These are phyloP conservation scores for Parotocinclus haroldoi DNA, from an alignment of 2,797 vertebrate genomes.

Conservation along the genomic window DNA sequence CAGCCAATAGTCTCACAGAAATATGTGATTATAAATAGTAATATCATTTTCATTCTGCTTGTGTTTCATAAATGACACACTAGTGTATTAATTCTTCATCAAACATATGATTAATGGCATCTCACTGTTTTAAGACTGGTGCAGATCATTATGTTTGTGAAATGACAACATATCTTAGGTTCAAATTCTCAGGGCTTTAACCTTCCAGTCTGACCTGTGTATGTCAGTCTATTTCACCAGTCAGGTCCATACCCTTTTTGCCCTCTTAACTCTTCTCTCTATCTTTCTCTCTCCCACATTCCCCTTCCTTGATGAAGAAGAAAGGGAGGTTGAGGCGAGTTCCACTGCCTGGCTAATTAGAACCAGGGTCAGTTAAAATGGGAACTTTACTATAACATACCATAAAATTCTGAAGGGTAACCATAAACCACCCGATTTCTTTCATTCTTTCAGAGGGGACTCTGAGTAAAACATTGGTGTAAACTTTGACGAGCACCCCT, in stretches of 20 bases:
- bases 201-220: constrained; percentile 61
- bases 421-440: constrained; percentile 82
- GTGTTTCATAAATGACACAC: no score
- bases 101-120: constrained; percentile 37
- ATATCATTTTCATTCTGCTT: no score
- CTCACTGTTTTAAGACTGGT: constrained; percentile 43
- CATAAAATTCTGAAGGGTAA: constrained; percentile 81
- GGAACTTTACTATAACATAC: constrained; percentile 85
- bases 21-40: no score
- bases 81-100: no score
- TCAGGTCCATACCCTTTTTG: constrained; percentile 57
- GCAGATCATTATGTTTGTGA: constrained; percentile 54
- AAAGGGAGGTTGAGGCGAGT: constrained; percentile 56
- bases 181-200: constrained; percentile 48
- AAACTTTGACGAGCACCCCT: constrained; percentile 82
- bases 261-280: constrained; percentile 52
- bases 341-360: constrained; percentile 75
- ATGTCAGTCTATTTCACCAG: constrained; percentile 71
- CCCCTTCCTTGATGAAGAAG: constrained; percentile 29
- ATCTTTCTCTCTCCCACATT: constrained; percentile 45
- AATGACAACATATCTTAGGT: constrained; percentile 54
- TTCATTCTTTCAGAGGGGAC: constrained; percentile 79
- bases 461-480: constrained; percentile 77
- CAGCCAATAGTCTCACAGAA: no score
- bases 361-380: constrained; percentile 82